Base-by-base conservation (phyloP, 2,888 invertebrate species). In the Eurois occulta region DNA sequence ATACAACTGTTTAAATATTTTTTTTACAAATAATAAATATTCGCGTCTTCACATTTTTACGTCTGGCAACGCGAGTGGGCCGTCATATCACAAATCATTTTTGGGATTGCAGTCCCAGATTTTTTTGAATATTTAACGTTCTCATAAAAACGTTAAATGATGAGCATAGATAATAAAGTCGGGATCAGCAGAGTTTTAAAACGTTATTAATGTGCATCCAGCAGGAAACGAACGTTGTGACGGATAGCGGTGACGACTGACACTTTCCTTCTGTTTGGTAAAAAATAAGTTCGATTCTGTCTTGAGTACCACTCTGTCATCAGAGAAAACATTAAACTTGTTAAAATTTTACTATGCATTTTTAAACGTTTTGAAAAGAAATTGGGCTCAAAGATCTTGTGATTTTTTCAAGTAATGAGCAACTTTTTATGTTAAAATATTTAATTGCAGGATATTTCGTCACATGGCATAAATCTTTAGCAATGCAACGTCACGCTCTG, bases 161-260 rank as follows among this genome's bases (percentile, higher is more conserved):
- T 85, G 77, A 71, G 75, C 78, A 81, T 83, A 73, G 67, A 87
- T 86, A 88, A 89, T 88, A 88, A 89, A 87, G 81, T 88, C 77
- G 82, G 85, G 90, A 89, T 90, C 87, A 86, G 84, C 88, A 88
- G 87, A 85, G 89, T 91, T 91, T 92, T 86, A 91, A 93, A 94
- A 92, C 79, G 91, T 92, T 93, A 94, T 95, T 93, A 94, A 94
- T 94, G 91, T 92, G 92, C 89, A 90, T 88, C 86, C 88, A 91
- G 91, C 94, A 94, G 96, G 95, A 96, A 96, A 94, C 93, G 93
- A 91, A 93, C 91, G 91, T 91, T 90, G 92, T 95, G 95, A 96
- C 93, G 94, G 93, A 95, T 95, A 93, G 94, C 91, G 89, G 90
- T 91, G 96, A 93, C 90, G 96, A 96, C 88, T 93, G 96, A 96